Percentiles rank a stretch among this genome's conserved stretches.
Conservation (phyloP, 2,888 invertebrate species). For the Pedicia rivosa region DNA sequence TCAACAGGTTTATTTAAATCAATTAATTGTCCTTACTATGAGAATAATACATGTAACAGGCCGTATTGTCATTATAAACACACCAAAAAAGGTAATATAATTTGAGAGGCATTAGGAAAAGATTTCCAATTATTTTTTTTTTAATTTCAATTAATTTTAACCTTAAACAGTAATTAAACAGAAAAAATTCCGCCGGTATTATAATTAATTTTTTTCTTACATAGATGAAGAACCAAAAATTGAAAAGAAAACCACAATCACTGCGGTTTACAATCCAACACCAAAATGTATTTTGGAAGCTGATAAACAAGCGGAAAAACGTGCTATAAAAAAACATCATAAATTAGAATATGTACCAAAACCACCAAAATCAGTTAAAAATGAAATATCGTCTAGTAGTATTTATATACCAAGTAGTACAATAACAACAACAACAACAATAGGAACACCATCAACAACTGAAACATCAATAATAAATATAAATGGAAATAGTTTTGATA, state of each 20-base stretch:
- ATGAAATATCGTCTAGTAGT: conserved; percentile 18
- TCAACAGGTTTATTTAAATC: conserved; percentile 79
- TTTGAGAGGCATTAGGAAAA: no score
- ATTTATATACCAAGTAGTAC: conserved; percentile 22
- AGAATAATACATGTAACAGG: conserved; percentile 62
- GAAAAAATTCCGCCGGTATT: no score
- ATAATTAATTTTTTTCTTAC: no score
- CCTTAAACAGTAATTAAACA: conserved; percentile 9
- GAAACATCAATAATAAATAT: not conserved
- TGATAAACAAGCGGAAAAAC: conserved; percentile 8
- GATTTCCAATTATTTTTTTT: no score
- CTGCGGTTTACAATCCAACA: conserved; percentile 24
- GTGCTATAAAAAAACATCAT: conserved; percentile 16
- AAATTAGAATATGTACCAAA: conserved; percentile 25
- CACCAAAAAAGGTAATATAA: conserved; percentile 45
- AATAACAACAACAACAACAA: no score
- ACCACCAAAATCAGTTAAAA: conserved; percentile 26
- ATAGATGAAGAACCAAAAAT: no score
- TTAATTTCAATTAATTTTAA: no score
- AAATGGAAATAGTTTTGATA: not conserved
- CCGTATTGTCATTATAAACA: conserved; percentile 91
- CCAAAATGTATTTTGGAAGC: conserved; percentile 17
- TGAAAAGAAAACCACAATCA: no score
- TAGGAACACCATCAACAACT: not conserved
- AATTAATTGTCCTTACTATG: conserved; percentile 73